Percentiles rank a stretch among this genome's conserved stretches.
Evolutionary conservation across 2,113 vertebrate genomes (phyloP).

Genomic region (Lophochroa leadbeateri): DNA sequence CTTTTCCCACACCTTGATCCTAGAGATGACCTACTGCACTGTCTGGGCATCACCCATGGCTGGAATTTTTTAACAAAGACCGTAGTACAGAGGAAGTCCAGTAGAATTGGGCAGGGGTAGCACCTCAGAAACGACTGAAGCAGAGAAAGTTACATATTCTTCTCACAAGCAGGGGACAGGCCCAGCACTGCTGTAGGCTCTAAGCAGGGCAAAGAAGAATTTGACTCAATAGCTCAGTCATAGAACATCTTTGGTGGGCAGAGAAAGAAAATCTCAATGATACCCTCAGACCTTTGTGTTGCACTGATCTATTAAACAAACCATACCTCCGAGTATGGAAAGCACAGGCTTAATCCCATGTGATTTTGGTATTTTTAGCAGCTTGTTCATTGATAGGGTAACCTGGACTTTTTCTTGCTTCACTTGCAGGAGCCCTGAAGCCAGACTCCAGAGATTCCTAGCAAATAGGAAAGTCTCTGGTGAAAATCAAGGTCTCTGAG

Average conservation of each 20-base stretch:
- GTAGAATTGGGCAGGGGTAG: not conserved
- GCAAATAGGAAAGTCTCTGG: not conserved
- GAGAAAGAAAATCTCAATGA: slow-evolving; percentile 14
- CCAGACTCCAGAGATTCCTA: not conserved
- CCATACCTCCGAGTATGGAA: not conserved
- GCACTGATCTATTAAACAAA: slow-evolving; percentile 2
- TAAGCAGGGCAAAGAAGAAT: not conserved
- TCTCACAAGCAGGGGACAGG: not conserved
- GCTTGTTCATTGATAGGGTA: not conserved
- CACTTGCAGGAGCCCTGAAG: not conserved
- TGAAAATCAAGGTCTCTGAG: not conserved
- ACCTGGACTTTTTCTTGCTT: not conserved
- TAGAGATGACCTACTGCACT: not conserved
- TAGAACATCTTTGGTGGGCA: not conserved
- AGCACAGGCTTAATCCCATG: not conserved
- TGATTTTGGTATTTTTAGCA: slow-evolving; percentile 36
- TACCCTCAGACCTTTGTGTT: not conserved
- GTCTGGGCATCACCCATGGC: not conserved
- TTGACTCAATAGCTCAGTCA: not conserved
- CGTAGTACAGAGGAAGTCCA: not conserved
- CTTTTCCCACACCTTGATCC: not conserved
- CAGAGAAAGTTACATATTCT: not conserved
- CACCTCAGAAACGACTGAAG: not conserved
- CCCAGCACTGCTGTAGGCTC: not conserved
- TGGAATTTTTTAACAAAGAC: not conserved